Evolutionary conservation across 2,888 invertebrate genomes (phyloP), one percentile per base, ranked within the genome.

Genomic region (Ormyrus labotus): DNA sequence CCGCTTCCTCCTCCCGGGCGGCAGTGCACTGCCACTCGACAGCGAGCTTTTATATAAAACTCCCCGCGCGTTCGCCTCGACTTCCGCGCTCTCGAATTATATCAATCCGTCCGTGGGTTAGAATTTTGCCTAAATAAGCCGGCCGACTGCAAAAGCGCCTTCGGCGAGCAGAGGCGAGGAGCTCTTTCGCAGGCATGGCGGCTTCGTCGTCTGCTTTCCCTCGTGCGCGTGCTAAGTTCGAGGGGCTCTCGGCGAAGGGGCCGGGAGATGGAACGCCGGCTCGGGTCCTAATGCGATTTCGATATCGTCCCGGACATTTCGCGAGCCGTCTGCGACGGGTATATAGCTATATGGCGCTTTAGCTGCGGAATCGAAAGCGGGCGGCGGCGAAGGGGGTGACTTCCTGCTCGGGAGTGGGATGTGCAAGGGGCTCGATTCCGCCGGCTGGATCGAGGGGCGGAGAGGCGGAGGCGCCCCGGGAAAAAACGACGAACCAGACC

Each of bases 261-360:
- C 65, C 45, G 11, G 4, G 47, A 50, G 55, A 51, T 57, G 47
- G 58, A 60, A 61, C 63, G 63, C 11, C 3, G 47, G 61, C 34
- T 64, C 34, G n/a, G 34, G 83, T 85, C 85, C 87, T 88, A 88
- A 88, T 88, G 88, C 86, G 87, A 88, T 88, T 88, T 87, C 88
- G 87, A 88, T 88, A 88, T 87, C 88, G 85, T 68, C 69, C 81
- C 80, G 80, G 69, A 72, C 81, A 58, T 77, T 81, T 79, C 82
- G 83, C 84, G 77, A 82, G 72, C 78, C 83, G 82, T 81, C 83
- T 71, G 74, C 65, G 58, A 84, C 84, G 81, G 83, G 81, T 83
- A 82, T 83, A 83, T 70, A 83, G 57, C 71, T 72, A 84, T 84
- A 84, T 83, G 53, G 57, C 19, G 55, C 11, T 11, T 8, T 34